Conservation (phyloP, 2,797 vertebrate species). For the Dryobates pubescens region DNA sequence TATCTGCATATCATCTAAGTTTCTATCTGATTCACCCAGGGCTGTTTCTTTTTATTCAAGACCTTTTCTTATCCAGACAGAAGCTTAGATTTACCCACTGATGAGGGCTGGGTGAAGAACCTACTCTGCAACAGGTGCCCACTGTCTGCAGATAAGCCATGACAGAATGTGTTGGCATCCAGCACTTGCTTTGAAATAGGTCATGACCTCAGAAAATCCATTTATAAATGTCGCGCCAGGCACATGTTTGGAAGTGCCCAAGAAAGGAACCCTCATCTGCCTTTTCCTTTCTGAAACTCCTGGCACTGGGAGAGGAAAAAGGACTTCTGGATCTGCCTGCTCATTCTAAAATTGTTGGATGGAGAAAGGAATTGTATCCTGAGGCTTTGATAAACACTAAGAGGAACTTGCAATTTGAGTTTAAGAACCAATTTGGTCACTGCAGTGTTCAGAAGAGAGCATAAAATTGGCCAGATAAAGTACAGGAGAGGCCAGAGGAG, state of each 20-base stretch:
- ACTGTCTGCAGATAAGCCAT: not conserved
- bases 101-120: not conserved
- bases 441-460: not conserved
- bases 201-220: conserved; percentile 20
- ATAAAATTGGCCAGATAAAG: not conserved
- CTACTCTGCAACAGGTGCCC: conserved; percentile 8
- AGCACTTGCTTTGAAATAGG: conserved; percentile 16
- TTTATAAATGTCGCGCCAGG: not conserved
- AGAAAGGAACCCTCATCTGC: not conserved
- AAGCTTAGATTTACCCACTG: not conserved
- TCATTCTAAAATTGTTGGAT: not conserved
- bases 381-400: not conserved
- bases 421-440: not conserved
- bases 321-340: not conserved
- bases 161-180: not conserved
- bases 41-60: not conserved
- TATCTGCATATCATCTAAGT: not conserved
- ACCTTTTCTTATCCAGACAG: not conserved
- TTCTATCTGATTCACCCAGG: not conserved
- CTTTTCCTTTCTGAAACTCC: not conserved
- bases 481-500: not conserved
- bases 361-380: not conserved
- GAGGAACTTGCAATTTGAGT: not conserved
- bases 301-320: not conserved
- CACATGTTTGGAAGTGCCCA: not conserved